Percentiles rank a stretch among this genome's conserved stretches.
Conservation (phyloP, 1,140 invertebrate species). For the Penaeus indicus region DNA sequence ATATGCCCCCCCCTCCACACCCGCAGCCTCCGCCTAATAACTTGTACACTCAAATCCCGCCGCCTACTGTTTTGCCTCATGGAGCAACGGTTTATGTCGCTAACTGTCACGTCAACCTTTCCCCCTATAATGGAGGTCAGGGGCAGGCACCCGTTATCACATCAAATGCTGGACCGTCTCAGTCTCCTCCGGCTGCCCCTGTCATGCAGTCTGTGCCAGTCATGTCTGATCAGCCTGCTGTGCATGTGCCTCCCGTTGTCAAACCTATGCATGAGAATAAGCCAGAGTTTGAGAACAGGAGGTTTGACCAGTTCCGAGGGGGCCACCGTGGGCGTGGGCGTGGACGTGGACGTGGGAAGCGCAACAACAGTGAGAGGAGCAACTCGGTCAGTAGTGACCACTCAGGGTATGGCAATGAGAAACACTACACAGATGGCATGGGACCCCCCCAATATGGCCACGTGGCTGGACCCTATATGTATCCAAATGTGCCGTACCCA, state of each 20-base stretch:
- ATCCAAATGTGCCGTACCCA: slow-evolving; percentile 45
- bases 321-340: slow-evolving; percentile 42
- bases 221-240: slow-evolving; percentile 38
- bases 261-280: slow-evolving; percentile 46
- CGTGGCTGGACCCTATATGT: slow-evolving; percentile 37
- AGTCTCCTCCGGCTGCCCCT: slow-evolving; percentile 49
- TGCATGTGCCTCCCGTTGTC: slow-evolving; percentile 26
- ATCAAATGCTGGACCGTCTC: slow-evolving; percentile 49
- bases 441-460: slow-evolving; percentile 23
- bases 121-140: slow-evolving; percentile 44
- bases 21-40: slow-evolving; percentile 46
- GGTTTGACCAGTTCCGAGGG: slow-evolving; percentile 34
- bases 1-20: slow-evolving; percentile 52
- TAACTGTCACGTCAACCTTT: slow-evolving; percentile 56
- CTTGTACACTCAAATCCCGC: slow-evolving; percentile 51
- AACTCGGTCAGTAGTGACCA: slow-evolving; percentile 44
- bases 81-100: slow-evolving; percentile 58
- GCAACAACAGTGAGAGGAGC: slow-evolving; percentile 39
- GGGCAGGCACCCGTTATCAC: slow-evolving; percentile 44
- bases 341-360: slow-evolving; percentile 39
- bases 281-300: slow-evolving; percentile 35
- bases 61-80: slow-evolving; percentile 51
- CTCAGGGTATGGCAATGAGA: slow-evolving; percentile 51
- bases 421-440: slow-evolving; percentile 28
- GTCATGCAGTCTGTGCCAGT: slow-evolving; percentile 45